Base-by-base conservation (phyloP, 1,140 invertebrate genomes). In the Heliconius himera region DNA sequence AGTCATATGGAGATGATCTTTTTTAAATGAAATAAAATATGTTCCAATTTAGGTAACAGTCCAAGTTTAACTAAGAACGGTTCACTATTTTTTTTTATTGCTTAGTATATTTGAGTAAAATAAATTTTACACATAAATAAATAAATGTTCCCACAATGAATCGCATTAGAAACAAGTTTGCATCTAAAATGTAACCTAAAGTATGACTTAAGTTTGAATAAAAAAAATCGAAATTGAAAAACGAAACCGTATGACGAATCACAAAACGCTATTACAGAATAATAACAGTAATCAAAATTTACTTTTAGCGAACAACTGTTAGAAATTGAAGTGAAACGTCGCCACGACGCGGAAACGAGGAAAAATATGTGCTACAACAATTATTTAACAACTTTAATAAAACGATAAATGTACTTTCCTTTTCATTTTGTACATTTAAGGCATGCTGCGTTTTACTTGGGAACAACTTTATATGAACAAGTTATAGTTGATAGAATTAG, bases 241-340 rank as follows among this genome's bases (percentile, higher is more conserved):
- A 13, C 1, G 29, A 60, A 74, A 66, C 66, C 36, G 22, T 38
- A 51, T 75, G 46, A 75, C 33, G 54, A 66, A 76, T 76, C 46
- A 29, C 2, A 46, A 8, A 54, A 36, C 16, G 9, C 74, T 71
- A 78, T 70, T 54, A 56, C 76, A 76, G 78, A 78, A 84, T 83
- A 81, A 84, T 49, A 79, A 79, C 83, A 72, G 83, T 51, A 78
- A 75, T 82, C 56, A 71, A 78, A 75, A 76, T 29, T 60, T 80
- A 78, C 73, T 81, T 84, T 79, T 84, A 76, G 74, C 76, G 66
- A 70, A 49, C 73, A 82, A 66, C 77, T 79, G 74, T 72, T 81
- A 70, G 74, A 83, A 83, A 83, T 73, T 38, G 77, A 81, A 83
- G 82, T 78, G 79, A 77, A 74, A 71, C 75, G 22, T 83, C 77